Evolutionary conservation across 1,140 invertebrate species (phyloP).

Genomic region (Lethrus apterus): DNA sequence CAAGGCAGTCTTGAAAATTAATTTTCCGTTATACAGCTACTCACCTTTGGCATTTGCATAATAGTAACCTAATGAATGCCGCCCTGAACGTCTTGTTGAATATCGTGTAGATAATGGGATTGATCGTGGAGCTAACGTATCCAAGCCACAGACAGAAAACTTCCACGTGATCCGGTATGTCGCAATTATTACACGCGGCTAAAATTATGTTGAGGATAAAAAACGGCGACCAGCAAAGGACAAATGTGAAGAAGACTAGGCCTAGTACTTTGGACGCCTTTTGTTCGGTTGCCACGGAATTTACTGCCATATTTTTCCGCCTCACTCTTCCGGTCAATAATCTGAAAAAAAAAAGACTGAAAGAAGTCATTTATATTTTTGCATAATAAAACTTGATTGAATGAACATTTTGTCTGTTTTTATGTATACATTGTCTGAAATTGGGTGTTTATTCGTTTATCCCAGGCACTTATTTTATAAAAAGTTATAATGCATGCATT

Average conservation of each 20-base stretch:
- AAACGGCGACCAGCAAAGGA: constrained; percentile 85
- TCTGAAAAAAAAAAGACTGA: constrained; percentile 38
- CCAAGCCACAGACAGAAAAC: constrained; percentile 79
- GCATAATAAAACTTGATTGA: neutral
- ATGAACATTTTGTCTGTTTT: neutral
- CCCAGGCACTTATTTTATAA: no score
- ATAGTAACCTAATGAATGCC: constrained; percentile 70
- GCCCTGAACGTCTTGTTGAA: constrained; percentile 83
- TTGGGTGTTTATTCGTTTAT: no score
- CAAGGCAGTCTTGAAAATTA: no score
- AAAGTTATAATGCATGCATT: no score
- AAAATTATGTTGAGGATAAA: constrained; percentile 80
- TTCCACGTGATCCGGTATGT: constrained; percentile 64
- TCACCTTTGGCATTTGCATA: constrained; percentile 69
- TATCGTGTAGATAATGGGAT: constrained; percentile 80
- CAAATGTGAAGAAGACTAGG: constrained; percentile 84
- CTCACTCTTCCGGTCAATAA: constrained; percentile 59
- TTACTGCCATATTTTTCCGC: constrained; percentile 59
- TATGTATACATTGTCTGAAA: no score
- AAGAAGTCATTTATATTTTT: no score
- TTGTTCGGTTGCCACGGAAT: constrained; percentile 73
- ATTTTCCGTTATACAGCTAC: no score
- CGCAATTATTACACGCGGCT: constrained; percentile 59
- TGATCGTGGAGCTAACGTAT: constrained; percentile 81
- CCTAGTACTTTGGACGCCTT: constrained; percentile 79